Evolutionary conservation across 1,140 invertebrate species (phyloP).

Genomic region (Trachelipus rathkii): DNA sequence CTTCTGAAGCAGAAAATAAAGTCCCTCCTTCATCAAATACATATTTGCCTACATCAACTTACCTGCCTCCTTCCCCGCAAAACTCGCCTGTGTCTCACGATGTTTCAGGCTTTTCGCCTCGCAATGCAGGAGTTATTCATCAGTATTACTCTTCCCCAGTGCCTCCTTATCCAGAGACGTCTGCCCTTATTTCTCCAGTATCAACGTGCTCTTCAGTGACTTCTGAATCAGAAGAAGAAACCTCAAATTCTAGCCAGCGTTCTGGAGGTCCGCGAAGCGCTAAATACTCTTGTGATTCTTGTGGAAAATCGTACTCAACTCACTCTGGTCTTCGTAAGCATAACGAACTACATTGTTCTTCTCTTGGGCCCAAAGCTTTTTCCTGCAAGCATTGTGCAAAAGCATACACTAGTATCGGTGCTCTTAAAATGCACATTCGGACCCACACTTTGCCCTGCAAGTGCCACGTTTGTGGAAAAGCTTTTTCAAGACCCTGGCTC

Average conservation of each 20-base stretch:
- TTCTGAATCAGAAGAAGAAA: constrained; percentile 27
- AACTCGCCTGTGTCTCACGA: constrained; percentile 30
- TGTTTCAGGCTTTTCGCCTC: background rate
- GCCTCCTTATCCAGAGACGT: constrained; percentile 20
- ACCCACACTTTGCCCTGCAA: constrained; percentile 97
- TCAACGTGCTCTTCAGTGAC: constrained; percentile 12
- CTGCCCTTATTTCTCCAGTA: constrained; percentile 25
- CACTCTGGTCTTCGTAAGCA: constrained; percentile 94
- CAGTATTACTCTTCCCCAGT: background rate
- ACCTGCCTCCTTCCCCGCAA: constrained; percentile 38
- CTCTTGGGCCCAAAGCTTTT: constrained; percentile 78
- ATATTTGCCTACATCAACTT: constrained; percentile 6
- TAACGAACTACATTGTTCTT: constrained; percentile 86
- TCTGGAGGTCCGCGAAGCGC: background rate
- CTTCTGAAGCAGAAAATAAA: constrained; percentile 35
- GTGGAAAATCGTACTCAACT: constrained; percentile 92
- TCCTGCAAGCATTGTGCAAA: constrained; percentile 94
- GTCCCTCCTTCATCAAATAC: background rate
- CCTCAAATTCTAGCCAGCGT: background rate
- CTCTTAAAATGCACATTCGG: constrained; percentile 97
- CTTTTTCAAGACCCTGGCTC: constrained; percentile 93
- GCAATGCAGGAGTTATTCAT: background rate
- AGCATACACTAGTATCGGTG: constrained; percentile 88
- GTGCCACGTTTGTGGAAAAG: constrained; percentile 92
- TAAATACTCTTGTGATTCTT: constrained; percentile 78